Evolutionary conservation across 1,140 invertebrate genomes (phyloP), one percentile per base, ranked within the genome.

Genomic region (Musca vetustissima): DNA sequence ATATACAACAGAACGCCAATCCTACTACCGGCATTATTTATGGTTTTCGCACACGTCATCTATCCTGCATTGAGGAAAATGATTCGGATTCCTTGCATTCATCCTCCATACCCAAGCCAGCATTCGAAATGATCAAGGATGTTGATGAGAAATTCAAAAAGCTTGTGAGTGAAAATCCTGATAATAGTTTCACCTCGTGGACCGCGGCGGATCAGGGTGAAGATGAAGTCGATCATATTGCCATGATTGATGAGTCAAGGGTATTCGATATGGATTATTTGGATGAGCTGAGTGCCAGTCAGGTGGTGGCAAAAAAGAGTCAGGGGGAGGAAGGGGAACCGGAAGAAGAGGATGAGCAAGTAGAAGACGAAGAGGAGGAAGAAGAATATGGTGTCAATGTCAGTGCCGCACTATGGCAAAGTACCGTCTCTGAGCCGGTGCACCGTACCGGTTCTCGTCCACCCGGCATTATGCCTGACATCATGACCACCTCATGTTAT

Each of bases 401-500:
- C 57, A 68, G 71, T 48, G 74, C 73, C 50, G 74, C 75, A 8
- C 76, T 73, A 19, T 81, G 79, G 79, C 78, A 78, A 53, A 65
- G 68, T 36, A 69, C 71, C 13, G 69, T 74, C 3, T 69, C 70
- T 9, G 68, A 71, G 67, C 24, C 78, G 71, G 59, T 77, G 72
- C 36, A 79, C 75, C 22, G 57, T 6, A 47, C 69, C 9, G 36
- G 55, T 24, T 47, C 64, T n/a, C 28, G 48, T 9, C 22, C 48
- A 6, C 50, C 50, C 2, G 50, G 50, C 15, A 48, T 19, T 9
- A 50, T 57, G 64, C 70, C 70, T 9, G 79, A 80, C 52, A 79
- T 80, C 36, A 81, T 81, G 79, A 81, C 78, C 70, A 81, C 77
- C n/a, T 81, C 79, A 0, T 80, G 80, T 43, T 81, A 81, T 57